phyloP scores from a whole-genome alignment of 1,140 invertebrate species.

The Maconellicoccus hirsutus region DNA sequence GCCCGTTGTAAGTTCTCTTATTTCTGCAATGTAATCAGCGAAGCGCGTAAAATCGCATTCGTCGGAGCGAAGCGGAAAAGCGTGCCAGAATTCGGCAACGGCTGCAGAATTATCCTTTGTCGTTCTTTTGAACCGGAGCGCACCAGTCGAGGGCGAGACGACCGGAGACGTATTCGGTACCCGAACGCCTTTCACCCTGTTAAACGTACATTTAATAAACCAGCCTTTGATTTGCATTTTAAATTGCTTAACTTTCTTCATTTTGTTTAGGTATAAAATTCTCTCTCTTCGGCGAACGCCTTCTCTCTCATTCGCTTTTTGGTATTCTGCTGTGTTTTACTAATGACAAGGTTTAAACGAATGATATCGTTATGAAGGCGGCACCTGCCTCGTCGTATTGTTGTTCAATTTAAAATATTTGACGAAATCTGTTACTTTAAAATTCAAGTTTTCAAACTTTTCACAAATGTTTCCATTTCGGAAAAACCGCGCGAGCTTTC shows the following conservation, averaged over 20 bases:
- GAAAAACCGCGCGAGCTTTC: not conserved
- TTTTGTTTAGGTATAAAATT: constrained; percentile 3
- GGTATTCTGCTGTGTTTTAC: not conserved
- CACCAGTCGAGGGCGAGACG: not conserved
- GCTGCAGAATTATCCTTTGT: constrained; percentile 7
- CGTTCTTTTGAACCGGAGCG: not conserved
- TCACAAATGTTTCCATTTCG: constrained; percentile 5
- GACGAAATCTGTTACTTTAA: constrained; percentile 4
- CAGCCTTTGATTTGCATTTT: constrained; percentile 8
- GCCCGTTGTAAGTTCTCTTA: constrained; percentile 2
- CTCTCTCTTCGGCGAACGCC: not conserved
- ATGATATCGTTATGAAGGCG: not conserved
- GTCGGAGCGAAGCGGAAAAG: constrained; percentile 6
- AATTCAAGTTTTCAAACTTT: constrained; percentile 5
- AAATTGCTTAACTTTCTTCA: constrained; percentile 5
- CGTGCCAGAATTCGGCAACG: constrained; percentile 6
- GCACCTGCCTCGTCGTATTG: not conserved
- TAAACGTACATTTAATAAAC: constrained; percentile 9
- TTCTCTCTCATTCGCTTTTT: too few species aligned
- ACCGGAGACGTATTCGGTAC: not conserved
- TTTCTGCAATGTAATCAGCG: constrained; percentile 2
- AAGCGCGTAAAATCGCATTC: constrained; percentile 7
- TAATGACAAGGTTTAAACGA: constrained; percentile 9
- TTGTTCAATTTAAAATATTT: constrained; percentile 10
- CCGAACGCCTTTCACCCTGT: not conserved